phyloP scores from a whole-genome alignment of 2,113 vertebrate genomes.

The Nesogale talazaci region DNA sequence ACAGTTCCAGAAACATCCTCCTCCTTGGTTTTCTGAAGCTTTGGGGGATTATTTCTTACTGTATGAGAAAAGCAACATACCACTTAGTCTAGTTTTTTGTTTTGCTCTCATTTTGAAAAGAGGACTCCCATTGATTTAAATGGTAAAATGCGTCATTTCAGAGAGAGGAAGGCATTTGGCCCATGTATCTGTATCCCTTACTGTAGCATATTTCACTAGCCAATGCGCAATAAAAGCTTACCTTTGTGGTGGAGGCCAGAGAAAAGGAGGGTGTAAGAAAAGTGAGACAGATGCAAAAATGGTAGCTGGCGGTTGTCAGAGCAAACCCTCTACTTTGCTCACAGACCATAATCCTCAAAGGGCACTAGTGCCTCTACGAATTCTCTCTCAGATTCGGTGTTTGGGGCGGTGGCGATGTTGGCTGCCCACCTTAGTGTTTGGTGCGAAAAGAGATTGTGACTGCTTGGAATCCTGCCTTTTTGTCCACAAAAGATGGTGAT shows the following conservation, averaged over 20 bases:
- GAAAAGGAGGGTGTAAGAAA: not conserved
- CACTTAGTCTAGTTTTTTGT: not conserved
- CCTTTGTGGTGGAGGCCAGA: not conserved
- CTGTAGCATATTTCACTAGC: not conserved
- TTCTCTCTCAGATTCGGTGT: not conserved
- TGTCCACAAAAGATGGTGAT: not conserved
- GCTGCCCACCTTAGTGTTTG: not conserved
- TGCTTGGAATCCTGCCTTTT: not conserved
- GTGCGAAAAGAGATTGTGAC: not conserved
- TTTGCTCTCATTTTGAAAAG: slow-evolving; percentile 19
- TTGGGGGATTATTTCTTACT: not conserved
- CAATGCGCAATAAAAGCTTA: not conserved
- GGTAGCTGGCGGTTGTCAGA: not conserved
- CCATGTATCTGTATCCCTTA: not conserved
- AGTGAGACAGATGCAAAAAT: not conserved
- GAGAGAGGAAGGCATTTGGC: not conserved
- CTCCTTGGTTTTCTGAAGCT: not conserved
- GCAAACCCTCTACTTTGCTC: not conserved
- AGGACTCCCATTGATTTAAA: not conserved
- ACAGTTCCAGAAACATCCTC: not conserved
- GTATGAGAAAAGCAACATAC: not conserved
- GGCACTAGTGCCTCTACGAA: not conserved
- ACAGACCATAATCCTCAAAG: not conserved
- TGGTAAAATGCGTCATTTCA: not conserved
- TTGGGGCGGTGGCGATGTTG: not conserved